Evolutionary conservation across 2,113 vertebrate species (phyloP), one percentile per base, ranked within the genome.

Genomic region (Mustela lutreola): DNA sequence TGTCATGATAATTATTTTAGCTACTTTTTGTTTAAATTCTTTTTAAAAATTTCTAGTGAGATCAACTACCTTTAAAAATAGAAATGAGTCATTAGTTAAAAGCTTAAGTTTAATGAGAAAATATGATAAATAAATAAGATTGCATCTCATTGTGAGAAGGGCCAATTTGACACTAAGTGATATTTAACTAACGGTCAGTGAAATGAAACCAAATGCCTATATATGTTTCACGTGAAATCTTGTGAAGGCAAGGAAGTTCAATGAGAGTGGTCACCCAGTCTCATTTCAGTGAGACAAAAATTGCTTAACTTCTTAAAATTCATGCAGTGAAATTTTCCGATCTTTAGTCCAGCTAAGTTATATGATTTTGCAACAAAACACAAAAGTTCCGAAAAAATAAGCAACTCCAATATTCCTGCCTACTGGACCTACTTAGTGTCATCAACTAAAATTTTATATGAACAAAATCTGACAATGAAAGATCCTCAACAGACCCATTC

Each of bases 351-450:
- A 12, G 31, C 60, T 58, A 83, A 89, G n/a, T 42, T n/a, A 92
- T 33, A 53, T 42, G 60, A 92, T 78, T 92, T 83, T 76, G 67
- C 62, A 83, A 78, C 60, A 83, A 78, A 89, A 78, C 60, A 97
- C 56, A 21, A 31, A 93, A 18, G 31, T 42, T 53, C 26, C 39
- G 53, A 83, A 75, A 75, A 73, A 73, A 26, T 48, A 39, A 83
- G 78, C 60, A 83, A 65, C 48, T 82, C 48, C 19, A 26, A 82
- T 42, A 60, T n/a, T 67, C 75, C 58, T 50, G 33, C 33, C 70
- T 56, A 42, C 90, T 1, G n/a, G 63, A 89, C 83, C 45, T 67
- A 67, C 28, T 78, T n/a, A 75, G 39, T 15, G 6, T 62, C 62
- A 80, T 36, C 33, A 22, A 63, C 62, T 85, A 79, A 89, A 78